These are phyloP conservation scores for Enteromius trimaculatus DNA, from an alignment of 2,797 vertebrate genomes.

Conservation along the genomic window DNA sequence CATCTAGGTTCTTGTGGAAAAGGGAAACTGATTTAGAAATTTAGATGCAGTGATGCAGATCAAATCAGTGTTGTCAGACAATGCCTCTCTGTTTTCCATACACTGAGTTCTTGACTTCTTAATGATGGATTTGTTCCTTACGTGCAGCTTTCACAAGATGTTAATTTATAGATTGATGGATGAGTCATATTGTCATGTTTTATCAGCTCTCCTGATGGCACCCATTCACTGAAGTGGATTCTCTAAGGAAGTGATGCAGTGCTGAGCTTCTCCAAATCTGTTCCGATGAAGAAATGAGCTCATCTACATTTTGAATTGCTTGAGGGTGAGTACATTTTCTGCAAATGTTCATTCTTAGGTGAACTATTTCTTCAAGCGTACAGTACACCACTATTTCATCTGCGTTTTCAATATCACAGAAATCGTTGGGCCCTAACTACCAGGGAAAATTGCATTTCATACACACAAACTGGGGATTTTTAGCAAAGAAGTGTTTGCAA, in stretches of 20 bases:
- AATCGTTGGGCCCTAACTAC: neutral
- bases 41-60: neutral
- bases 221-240: neutral
- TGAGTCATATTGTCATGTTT: neutral
- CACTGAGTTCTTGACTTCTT: neutral
- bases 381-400: neutral
- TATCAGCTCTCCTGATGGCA: neutral
- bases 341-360: neutral
- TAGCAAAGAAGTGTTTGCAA: neutral
- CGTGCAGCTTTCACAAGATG: neutral
- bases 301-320: neutral
- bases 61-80: slow-evolving; percentile 17
- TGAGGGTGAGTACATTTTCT: neutral
- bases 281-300: neutral
- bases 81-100: neutral
- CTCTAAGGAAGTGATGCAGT: neutral
- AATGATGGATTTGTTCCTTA: neutral
- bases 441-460: neutral
- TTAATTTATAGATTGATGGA: neutral
- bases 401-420: neutral
- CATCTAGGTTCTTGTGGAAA: slow-evolving; percentile 12
- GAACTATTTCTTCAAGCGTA: neutral
- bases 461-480: neutral
- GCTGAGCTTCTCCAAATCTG: neutral
- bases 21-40: neutral